Evolutionary conservation across 2,113 vertebrate genomes (phyloP).

Genomic region (Alexandromys fortis): DNA sequence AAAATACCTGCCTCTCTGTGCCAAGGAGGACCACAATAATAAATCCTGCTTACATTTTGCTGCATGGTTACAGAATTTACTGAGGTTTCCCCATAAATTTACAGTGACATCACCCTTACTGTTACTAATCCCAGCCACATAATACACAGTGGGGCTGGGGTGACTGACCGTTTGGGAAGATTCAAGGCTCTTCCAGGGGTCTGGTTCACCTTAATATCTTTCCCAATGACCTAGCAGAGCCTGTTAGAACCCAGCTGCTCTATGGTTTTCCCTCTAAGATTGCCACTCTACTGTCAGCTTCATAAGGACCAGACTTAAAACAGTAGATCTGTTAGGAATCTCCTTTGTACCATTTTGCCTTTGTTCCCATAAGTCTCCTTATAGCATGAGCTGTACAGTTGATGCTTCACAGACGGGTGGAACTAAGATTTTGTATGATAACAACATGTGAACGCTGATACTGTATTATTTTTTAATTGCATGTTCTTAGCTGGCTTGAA

Average conservation of each 20-base stretch:
- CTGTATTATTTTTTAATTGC: background rate
- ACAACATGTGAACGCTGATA: background rate
- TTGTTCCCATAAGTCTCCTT: background rate
- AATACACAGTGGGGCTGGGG: background rate
- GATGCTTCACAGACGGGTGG: background rate
- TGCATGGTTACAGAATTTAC: background rate
- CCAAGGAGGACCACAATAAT: background rate
- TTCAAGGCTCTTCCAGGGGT: background rate
- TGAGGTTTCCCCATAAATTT: background rate
- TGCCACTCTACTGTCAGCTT: background rate
- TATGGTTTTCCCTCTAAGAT: background rate
- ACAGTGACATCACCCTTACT: background rate
- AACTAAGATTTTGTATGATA: background rate
- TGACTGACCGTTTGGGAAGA: background rate
- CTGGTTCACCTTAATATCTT: background rate
- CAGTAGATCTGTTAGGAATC: background rate
- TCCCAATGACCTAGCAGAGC: accelerated
- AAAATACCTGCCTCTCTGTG: background rate
- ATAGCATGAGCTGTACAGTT: background rate
- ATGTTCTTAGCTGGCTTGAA: background rate
- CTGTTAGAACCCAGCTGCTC: background rate
- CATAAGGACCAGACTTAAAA: background rate
- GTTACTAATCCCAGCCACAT: background rate
- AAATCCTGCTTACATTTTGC: background rate
- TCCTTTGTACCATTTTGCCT: background rate